A percentile compares a stretch with the other conserved stretches of the same genome.
These are phyloP conservation scores for Etheostoma nigrum DNA, from an alignment of 2,797 vertebrate species.

Conservation along the genomic window DNA sequence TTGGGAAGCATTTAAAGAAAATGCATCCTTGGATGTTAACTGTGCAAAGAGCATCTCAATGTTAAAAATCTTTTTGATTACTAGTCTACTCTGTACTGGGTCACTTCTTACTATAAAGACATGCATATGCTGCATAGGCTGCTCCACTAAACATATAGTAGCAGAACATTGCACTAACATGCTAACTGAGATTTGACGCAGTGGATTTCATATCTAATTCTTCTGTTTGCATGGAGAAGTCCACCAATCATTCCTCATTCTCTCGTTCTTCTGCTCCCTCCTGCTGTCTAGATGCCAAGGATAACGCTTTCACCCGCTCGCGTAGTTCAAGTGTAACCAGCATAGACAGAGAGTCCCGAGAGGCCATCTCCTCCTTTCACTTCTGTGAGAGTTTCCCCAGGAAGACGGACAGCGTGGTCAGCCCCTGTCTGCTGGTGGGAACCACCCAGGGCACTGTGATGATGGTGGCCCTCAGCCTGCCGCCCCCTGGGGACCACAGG, in stretches of 20 bases:
- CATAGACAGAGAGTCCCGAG: conserved; percentile 95
- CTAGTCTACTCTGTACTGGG: neutral
- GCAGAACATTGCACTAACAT: conserved; percentile 29
- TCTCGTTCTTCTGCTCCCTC: conserved; percentile 32
- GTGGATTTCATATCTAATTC: conserved; percentile 12
- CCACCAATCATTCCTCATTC: conserved; percentile 32
- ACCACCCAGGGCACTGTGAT: conserved; percentile 94
- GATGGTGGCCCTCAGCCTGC: conserved; percentile 90
- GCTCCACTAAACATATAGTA: neutral
- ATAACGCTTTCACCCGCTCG: conserved; percentile 95
- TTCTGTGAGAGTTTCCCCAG: conserved; percentile 94
- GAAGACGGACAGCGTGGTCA: conserved; percentile 86
- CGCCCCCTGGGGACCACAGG: conserved; percentile 90
- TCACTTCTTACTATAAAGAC: conserved; percentile 1
- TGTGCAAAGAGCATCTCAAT: conserved; percentile 53
- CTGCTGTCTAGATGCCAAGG: conserved; percentile 88
- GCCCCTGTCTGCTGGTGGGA: conserved; percentile 93
- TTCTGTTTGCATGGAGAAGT: conserved; percentile 21
- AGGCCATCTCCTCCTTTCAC: conserved; percentile 94
- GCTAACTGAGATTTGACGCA: neutral
- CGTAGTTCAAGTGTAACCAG: conserved; percentile 97
- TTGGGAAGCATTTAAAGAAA: conserved; percentile 11
- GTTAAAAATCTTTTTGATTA: conserved; percentile 49
- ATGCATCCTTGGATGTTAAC: neutral
- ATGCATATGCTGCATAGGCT: neutral